Evolutionary conservation across 2,113 vertebrate species (phyloP), one percentile per base, ranked within the genome.

Genomic region (Podarcis cretensis): DNA sequence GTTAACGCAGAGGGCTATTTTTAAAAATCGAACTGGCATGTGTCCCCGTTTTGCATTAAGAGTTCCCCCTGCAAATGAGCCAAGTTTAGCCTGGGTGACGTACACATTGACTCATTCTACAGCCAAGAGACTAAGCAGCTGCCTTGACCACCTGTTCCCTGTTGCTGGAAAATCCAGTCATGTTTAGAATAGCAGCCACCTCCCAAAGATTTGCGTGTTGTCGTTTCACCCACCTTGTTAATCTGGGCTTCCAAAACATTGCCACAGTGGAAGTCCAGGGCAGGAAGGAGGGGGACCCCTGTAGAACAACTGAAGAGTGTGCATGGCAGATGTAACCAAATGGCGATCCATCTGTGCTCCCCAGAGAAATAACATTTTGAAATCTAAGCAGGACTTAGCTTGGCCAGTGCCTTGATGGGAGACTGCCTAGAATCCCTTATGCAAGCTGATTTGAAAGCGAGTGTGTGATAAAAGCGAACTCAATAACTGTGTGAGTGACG

Each of bases 51-150:
- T 69, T 54, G 40, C n/a, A 21, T 20, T 66, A 84, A 89, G 87
- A 89, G 87, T 84, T 84, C 87, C 73, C 81, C 27, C 40, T 78
- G 30, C 40, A 81, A 83, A 84, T 77, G 81, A 69, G 59, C 81
- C 78, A 84, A 84, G 74, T 89, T 84, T 83, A 89, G 81, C 74
- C 57, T 69, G 23, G 23, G 43, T 89, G 87, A 78, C 81, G 81
- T 78, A 59, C n/a, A 59, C 69, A n/a, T 84, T 89, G 87, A 84
- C 87, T 89, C 66, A 76, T 86, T 81, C 65, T 35, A 65, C n/a
- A 74, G 71, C 71, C 63, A 69, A 57, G 69, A 57, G 12, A n/a
- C 66, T 84, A 21, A 27, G 63, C 71, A 59, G 12, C 74, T 68
- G 73, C 79, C 54, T 13, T 78, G 43, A 37, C 23, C 87, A 89